Evolutionary conservation across 2,113 vertebrate species (phyloP).

Genomic region (Pagrus major): DNA sequence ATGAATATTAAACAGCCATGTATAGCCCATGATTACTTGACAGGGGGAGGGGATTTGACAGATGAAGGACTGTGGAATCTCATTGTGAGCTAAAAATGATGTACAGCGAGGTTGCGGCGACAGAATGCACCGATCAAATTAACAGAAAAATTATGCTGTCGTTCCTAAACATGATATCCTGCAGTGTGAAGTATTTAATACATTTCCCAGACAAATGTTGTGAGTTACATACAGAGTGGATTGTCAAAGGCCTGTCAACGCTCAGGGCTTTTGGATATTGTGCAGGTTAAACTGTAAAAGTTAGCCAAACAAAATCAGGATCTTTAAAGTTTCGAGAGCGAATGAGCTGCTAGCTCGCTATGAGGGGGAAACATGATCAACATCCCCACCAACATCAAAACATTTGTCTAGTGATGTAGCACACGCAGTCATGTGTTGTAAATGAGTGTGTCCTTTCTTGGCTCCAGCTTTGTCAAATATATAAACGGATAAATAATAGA

Average conservation of each 20-base stretch:
- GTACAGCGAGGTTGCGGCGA: not conserved
- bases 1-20: conserved; percentile 85
- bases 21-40: conserved; percentile 80
- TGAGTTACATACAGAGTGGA: not conserved
- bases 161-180: conserved; percentile 41
- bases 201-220: not conserved
- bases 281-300: not conserved
- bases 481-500: conserved; percentile 2
- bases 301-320: not conserved
- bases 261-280: not conserved
- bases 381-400: not conserved
- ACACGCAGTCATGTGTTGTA: not conserved
- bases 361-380: not conserved
- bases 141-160: conserved; percentile 17
- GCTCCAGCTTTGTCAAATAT: not conserved
- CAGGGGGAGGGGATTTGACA: conserved; percentile 67
- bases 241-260: not conserved
- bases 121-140: conserved; percentile 26
- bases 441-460: not conserved
- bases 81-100: conserved; percentile 39
- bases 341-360: not conserved
- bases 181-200: conserved; percentile 17
- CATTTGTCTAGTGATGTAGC: not conserved
- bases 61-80: conserved; percentile 52
- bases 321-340: not conserved